A percentile compares a stretch with the other conserved stretches of the same genome.
phyloP scores from a whole-genome alignment of 2,113 vertebrate species.

The Chrysemys picta region DNA sequence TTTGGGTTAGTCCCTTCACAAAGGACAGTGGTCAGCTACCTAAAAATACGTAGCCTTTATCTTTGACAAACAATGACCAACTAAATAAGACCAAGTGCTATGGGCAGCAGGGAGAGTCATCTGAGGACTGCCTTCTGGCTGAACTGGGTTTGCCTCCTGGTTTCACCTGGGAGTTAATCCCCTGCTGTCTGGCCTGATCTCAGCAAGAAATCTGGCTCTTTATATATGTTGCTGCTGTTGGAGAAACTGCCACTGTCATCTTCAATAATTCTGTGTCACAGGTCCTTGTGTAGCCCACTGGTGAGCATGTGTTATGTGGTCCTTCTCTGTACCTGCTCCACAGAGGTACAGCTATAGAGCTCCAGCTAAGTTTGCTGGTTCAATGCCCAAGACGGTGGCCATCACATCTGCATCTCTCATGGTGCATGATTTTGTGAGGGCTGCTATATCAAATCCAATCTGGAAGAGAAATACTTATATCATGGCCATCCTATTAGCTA shows the following conservation, averaged over 20 bases:
- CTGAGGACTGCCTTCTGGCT: background rate
- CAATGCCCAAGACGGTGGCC: fast-evolving
- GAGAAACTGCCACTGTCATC: background rate
- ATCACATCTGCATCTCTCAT: fast-evolving
- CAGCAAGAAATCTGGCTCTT: background rate
- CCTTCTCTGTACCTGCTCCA: fast-evolving
- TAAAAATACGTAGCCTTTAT: background rate
- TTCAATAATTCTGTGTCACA: background rate
- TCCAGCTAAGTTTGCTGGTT: fast-evolving
- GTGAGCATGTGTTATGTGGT: fast-evolving
- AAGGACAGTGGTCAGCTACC: background rate
- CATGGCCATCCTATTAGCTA: fast-evolving
- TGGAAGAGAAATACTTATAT: fast-evolving
- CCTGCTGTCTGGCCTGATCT: background rate
- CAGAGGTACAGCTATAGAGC: fast-evolving
- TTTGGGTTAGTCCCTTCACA: background rate
- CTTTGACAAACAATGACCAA: background rate
- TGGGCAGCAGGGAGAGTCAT: background rate
- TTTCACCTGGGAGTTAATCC: background rate
- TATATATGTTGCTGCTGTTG: background rate
- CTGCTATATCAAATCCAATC: background rate
- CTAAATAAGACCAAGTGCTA: background rate
- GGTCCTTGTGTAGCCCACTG: background rate
- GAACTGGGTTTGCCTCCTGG: background rate
- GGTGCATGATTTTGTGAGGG: fast-evolving